Evolutionary conservation across 30 jellyfish, hydroid and myxozoan genomes (phyloP), one percentile per base, ranked within the genome.

Genomic region (Hydractinia symbiolongicarpus): DNA sequence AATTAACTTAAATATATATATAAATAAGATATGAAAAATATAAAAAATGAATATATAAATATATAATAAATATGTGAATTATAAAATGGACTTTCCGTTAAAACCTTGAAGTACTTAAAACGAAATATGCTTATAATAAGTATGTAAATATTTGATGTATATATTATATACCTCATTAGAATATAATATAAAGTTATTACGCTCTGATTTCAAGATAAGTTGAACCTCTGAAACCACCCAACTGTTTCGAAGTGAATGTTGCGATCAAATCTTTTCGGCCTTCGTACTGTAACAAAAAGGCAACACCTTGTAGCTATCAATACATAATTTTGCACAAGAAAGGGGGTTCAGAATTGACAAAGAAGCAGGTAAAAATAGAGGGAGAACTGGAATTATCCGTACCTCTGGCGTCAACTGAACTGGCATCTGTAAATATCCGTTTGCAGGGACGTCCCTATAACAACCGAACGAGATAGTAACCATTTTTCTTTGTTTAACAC

Each of bases 371-470:
- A 13, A 64, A 64, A 64, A 64, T 58, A 58, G 15, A 58, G 52
- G 4, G 40, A 64, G 9, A 51, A 64, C 9, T 13, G 40, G 17
- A 19, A 58, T 13, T 11, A 58, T 58, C 15, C 16, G 30, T 79
- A 89, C 96, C 96, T 89, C 95, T 49, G 96, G 96, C 21, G 80
- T 79, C 55, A 89, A 54, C 16, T 55, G 85, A 17, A 89, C 95
- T 4, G 90, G 85, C 96, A 89, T 84, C 76, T 83, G 96, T 73
- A 83, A 57, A 20, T 82, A 82, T 30, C 89, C 95, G 21, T 77
- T 67, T 9, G 95, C 92, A 17, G 82, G 89, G 20, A 89, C 88
- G 50, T 84, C 77, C 67, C 96, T 89, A 51, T 21, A 83, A 76
- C 0, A 19, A 14, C 9, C 9, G 50, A 9, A 58, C 80, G 5